Evolutionary conservation across 2,113 vertebrate genomes (phyloP).

Genomic region (Scartelaos histophorus): DNA sequence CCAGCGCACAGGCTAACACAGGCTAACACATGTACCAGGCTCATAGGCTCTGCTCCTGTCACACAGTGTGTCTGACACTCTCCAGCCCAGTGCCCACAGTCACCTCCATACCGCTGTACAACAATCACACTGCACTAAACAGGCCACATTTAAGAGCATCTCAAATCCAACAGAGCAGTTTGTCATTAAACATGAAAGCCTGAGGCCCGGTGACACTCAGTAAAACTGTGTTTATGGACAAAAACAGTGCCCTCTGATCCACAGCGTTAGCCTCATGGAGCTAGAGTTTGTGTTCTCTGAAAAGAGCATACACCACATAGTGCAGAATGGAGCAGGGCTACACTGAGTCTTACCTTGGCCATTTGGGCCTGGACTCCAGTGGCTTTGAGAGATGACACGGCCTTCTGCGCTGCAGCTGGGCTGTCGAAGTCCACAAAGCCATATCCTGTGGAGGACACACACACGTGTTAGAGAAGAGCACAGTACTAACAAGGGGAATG

Average conservation of each 20-base stretch:
- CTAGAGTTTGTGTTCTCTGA: conserved; percentile 8
- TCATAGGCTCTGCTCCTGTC: conserved; percentile 4
- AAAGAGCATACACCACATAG: conserved; percentile 7
- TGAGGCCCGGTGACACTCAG: conserved; percentile 22
- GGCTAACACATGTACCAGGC: neutral
- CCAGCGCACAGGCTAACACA: conserved; percentile 6
- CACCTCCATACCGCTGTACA: conserved; percentile 4
- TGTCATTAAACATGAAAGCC: conserved; percentile 26
- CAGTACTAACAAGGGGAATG: conserved; percentile 70
- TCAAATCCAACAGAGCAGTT: conserved; percentile 14
- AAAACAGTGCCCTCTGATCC: conserved; percentile 32
- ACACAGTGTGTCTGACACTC: conserved; percentile 8
- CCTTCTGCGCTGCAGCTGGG: conserved; percentile 94
- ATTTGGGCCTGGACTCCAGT: conserved; percentile 96
- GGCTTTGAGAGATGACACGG: conserved; percentile 94
- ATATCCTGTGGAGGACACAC: conserved; percentile 81
- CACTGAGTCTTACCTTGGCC: conserved; percentile 88
- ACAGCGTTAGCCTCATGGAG: conserved; percentile 26
- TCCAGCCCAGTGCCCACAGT: conserved; percentile 1
- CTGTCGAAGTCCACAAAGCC: conserved; percentile 98
- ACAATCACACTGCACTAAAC: conserved; percentile 23
- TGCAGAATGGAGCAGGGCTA: conserved; percentile 5
- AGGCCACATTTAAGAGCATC: conserved; percentile 22
- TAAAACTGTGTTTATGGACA: conserved; percentile 46
- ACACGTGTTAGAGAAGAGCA: conserved; percentile 49